Percentiles rank a stretch among this genome's conserved stretches.
These are phyloP conservation scores for Caenorhabditis tropicalis DNA, from an alignment of 1,140 invertebrate genomes.

Conservation along the genomic window DNA sequence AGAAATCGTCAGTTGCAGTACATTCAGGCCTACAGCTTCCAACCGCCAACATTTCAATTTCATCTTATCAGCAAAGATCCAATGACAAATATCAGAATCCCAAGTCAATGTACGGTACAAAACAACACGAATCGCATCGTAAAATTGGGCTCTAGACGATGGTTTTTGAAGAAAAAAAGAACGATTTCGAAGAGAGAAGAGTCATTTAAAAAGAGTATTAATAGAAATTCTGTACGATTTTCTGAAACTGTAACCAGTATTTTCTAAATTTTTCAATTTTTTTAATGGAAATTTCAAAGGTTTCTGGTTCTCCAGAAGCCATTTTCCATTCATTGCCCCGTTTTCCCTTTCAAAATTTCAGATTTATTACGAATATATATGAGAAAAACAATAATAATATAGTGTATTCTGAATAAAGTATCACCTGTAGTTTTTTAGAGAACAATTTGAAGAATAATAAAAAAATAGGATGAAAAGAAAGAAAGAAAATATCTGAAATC, in stretches of 20 bases:
- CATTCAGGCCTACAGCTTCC: conserved; percentile 38
- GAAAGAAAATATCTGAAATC: background rate
- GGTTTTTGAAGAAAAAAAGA: conserved; percentile 28
- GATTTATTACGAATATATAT: background rate
- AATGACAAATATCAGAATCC: conserved; percentile 42
- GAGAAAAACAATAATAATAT: background rate
- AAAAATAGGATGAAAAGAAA: background rate
- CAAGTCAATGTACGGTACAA: conserved; percentile 2
- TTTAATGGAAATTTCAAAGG: background rate
- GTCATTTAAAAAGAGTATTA: conserved; percentile 6
- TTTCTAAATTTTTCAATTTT: background rate
- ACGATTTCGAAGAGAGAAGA: conserved; percentile 20
- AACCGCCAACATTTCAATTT: conserved; percentile 38
- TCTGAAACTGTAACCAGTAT: conserved; percentile 47
- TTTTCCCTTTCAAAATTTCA: background rate
- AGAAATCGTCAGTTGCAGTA: background rate
- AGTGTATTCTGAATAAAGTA: background rate
- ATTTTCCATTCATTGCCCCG: background rate
- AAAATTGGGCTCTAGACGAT: conserved; percentile 45
- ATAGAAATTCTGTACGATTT: conserved; percentile 27
- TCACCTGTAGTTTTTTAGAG: conserved; percentile 27
- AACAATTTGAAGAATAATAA: background rate
- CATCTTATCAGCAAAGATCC: conserved; percentile 44
- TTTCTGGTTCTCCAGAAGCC: conserved; percentile 4
- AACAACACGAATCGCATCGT: conserved; percentile 42